Percentiles rank a stretch among this genome's conserved stretches.
Conservation (phyloP, 1,140 invertebrate genomes). For the Papilio machaon region DNA sequence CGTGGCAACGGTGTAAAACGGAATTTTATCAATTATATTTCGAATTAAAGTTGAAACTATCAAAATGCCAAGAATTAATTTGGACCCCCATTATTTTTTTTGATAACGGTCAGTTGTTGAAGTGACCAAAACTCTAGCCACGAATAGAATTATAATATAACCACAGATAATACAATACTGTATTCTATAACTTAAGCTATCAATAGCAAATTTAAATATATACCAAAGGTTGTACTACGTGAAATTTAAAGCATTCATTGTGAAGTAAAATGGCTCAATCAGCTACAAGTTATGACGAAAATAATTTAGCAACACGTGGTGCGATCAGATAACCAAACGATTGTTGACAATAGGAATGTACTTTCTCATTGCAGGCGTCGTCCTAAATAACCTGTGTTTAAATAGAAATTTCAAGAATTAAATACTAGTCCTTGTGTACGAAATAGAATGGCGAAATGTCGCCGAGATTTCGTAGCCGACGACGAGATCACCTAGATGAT, state of each 20-base stretch:
- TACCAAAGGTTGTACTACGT: not conserved
- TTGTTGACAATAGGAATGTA: constrained; percentile 15
- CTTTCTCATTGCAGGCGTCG: constrained; percentile 29
- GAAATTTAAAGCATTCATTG: not conserved
- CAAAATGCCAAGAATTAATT: constrained; percentile 35
- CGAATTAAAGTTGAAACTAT: constrained; percentile 38
- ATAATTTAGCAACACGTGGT: constrained; percentile 11
- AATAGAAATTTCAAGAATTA: constrained; percentile 31
- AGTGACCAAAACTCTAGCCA: not conserved
- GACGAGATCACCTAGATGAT: constrained; percentile 70
- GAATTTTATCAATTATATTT: constrained; percentile 54
- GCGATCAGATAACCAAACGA: constrained; percentile 3
- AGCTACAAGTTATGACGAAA: constrained; percentile 9
- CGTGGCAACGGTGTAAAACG: constrained; percentile 72
- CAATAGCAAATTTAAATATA: not conserved
- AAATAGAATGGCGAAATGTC: constrained; percentile 53
- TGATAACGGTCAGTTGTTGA: not conserved
- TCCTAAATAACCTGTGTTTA: constrained; percentile 32
- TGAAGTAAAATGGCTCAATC: constrained; percentile 9
- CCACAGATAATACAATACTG: too few species aligned
- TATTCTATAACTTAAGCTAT: too few species aligned
- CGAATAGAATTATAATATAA: not conserved
- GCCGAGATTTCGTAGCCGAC: constrained; percentile 35
- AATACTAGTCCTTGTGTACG: constrained; percentile 39
- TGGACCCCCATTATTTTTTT: constrained; percentile 31